These are phyloP conservation scores for Cactoblastis cactorum DNA, from an alignment of 2,888 invertebrate species.

Conservation along the genomic window DNA sequence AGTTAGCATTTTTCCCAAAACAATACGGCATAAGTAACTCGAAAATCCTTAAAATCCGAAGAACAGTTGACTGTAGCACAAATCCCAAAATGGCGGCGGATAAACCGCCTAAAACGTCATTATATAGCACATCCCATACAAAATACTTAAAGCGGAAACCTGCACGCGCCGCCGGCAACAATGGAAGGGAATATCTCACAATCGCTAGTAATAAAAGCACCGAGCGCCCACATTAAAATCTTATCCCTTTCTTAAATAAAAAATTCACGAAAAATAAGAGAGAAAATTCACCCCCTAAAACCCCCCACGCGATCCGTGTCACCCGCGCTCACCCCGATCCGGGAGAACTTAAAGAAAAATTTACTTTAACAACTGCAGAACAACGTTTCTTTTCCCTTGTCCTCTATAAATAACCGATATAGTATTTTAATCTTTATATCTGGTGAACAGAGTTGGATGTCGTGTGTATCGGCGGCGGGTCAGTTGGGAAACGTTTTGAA, in stretches of 20 bases:
- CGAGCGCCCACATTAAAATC: conserved; percentile 77
- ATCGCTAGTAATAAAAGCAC: conserved; percentile 72
- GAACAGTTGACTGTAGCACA: conserved; percentile 31
- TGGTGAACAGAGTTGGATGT: conserved; percentile 51
- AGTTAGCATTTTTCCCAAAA: conserved; percentile 14
- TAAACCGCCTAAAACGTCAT: conserved; percentile 58
- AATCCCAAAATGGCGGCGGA: conserved; percentile 35
- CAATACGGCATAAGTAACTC: conserved; percentile 15
- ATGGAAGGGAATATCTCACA: conserved; percentile 68
- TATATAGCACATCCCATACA: conserved; percentile 60
- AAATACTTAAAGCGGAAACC: conserved; percentile 76
- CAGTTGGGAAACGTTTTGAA: conserved; percentile 62
- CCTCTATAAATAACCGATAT: conserved; percentile 23
- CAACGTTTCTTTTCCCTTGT: conserved; percentile 65
- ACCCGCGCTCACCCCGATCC: conserved; percentile 25
- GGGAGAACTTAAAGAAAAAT: conserved; percentile 60
- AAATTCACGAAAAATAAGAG: conserved; percentile 78
- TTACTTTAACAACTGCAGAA: conserved; percentile 57
- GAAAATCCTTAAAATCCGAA: conserved; percentile 23
- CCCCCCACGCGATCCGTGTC: conserved; percentile 50
- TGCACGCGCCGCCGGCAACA: conserved; percentile 70
- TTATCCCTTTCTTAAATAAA: conserved; percentile 80
- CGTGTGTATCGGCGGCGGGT: conserved; percentile 30
- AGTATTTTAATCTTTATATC: conserved; percentile 42
- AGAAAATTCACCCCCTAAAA: conserved; percentile 70